Conservation (phyloP, 2,113 vertebrate genomes). For the Heliornis fulica region DNA sequence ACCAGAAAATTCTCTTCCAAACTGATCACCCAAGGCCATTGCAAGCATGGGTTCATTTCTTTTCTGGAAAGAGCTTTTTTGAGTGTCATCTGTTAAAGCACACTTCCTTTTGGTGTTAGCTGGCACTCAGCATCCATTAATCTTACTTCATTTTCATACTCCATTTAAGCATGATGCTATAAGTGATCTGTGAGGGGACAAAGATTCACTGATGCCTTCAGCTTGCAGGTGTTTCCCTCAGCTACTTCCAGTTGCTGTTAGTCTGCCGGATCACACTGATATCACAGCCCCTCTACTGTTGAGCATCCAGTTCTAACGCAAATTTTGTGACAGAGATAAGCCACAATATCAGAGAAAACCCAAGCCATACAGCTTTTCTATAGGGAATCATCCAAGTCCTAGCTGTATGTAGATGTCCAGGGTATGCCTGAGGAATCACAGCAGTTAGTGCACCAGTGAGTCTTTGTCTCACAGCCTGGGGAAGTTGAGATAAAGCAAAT, state of each 20-base stretch:
- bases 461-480: background rate
- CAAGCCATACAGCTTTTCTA: background rate
- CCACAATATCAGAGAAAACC: background rate
- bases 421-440: background rate
- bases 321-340: background rate
- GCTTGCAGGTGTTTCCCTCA: background rate
- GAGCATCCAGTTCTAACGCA: background rate
- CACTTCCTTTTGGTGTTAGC: background rate
- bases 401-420: background rate
- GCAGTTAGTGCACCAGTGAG: background rate
- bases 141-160: background rate
- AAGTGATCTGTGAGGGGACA: background rate
- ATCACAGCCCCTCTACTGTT: background rate
- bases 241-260: background rate
- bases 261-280: background rate
- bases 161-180: accelerated
- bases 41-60: background rate
- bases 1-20: background rate
- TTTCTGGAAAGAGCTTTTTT: background rate
- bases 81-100: background rate
- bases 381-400: background rate
- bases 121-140: background rate
- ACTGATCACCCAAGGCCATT: background rate
- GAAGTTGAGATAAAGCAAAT: background rate
- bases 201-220: background rate